Base-by-base conservation (phyloP, 2,888 invertebrate genomes). In the Amaurobius ferox region DNA sequence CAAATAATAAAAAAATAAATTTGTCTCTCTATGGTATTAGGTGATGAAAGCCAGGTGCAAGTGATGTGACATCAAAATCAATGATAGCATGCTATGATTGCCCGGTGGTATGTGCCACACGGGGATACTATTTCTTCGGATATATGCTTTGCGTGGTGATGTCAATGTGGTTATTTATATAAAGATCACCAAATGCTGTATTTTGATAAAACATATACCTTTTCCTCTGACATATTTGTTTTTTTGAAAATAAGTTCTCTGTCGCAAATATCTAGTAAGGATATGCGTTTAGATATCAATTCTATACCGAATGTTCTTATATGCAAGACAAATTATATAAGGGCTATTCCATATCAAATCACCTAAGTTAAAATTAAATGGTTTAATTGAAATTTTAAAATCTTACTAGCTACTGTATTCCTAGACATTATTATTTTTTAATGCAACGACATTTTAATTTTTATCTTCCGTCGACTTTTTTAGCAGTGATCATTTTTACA, bases 31-130 rank as follows among this genome's bases (percentile, higher is more conserved):
- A 2, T 13, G 26, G 79, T 26, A 64, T 23, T 0, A 44, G 68
- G 64, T 81, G 76, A 81, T 62, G 76, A 68, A 76, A 70, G 26
- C 76, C 81, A 81, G 81, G 81, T 81, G 81, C 76, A 23, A n/a
- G 29, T 74, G 81, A 81, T 76, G 70, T 81, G 81, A 81, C 81
- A 81, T 76, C 81, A 23, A 76, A 76, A 81, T 81, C 81, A 81
- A 76, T 81, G 81, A 81, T 76, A 70, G 64, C 70, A 26, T 19
- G 76, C 70, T 30, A 76, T 76, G 81, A 81, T 81, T 76, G 70
- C 80, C 39, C 55, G n/a, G 35, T 68, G 68, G 80, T 74, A 80
- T 68, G 61, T 80, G 68, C 66, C 68, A 73, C 68, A 30, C 19
- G 73, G 73, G 80, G 44, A 61, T 80, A 55, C 29, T 55, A 9